Percentiles rank a stretch among this genome's conserved stretches.
Conservation (phyloP, 2,797 vertebrate species). For the Ibycter americanus region DNA sequence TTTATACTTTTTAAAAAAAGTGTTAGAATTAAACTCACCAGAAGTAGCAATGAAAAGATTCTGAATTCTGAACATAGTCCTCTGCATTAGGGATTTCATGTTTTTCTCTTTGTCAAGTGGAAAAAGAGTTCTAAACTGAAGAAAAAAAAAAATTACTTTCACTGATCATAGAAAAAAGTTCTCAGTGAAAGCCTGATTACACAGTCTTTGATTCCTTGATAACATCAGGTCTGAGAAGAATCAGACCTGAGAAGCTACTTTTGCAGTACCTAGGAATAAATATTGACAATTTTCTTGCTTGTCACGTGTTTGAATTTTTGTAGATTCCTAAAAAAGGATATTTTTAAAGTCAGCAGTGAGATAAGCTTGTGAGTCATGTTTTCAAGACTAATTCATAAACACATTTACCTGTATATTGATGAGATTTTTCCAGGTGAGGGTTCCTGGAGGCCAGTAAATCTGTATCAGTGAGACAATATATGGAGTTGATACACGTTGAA, state of each 20-base stretch:
- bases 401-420: neutral
- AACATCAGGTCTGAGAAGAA: neutral
- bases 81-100: neutral
- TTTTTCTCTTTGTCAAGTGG: neutral
- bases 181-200: neutral
- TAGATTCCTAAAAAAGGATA: neutral
- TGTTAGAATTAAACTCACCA: neutral
- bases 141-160: neutral
- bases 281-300: neutral
- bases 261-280: neutral
- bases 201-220: neutral
- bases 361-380: neutral
- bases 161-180: neutral
- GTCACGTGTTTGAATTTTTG: neutral
- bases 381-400: neutral
- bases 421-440: neutral
- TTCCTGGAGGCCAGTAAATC: neutral
- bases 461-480: neutral
- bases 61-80: neutral
- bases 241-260: neutral
- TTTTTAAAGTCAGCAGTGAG: neutral
- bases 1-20: neutral
- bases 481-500: rapidly evolving
- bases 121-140: neutral
- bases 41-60: neutral